Evolutionary conservation across 2,113 vertebrate genomes (phyloP).

Genomic region (Gobius niger): DNA sequence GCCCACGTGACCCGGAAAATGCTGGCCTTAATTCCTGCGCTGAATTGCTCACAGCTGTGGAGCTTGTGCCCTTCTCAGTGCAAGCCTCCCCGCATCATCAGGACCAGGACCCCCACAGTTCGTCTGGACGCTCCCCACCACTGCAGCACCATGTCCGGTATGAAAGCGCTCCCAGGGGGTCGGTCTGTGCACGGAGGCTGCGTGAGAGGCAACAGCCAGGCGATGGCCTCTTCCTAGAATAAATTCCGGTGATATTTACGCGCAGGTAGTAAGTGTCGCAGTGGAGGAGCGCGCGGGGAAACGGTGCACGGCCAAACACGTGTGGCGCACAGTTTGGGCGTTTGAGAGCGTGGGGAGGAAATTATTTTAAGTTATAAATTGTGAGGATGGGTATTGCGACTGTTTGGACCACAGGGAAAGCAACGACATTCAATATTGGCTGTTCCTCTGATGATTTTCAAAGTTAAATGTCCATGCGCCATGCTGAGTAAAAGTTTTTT

Average conservation of each 20-base stretch:
- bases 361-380: not conserved
- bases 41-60: constrained; percentile 59
- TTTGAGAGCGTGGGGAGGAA: not conserved
- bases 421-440: accelerated
- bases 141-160: constrained; percentile 64
- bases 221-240: not conserved
- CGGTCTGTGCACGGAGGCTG: constrained; percentile 7
- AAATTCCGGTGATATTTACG: constrained; percentile 8
- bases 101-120: constrained; percentile 24
- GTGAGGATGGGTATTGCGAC: constrained; percentile 16
- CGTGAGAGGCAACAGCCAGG: constrained; percentile 15
- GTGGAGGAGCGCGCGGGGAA: not conserved
- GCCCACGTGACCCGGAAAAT: constrained; percentile 74
- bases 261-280: not conserved
- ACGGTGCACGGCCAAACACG: not conserved
- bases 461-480: not conserved
- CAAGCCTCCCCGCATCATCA: constrained; percentile 17
- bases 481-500: not conserved
- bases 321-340: not conserved
- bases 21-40: constrained; percentile 63
- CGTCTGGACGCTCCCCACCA: constrained; percentile 31
- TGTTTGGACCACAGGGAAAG: constrained; percentile 39
- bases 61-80: constrained; percentile 51
- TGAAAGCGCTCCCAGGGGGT: constrained; percentile 16
- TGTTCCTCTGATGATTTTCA: constrained; percentile 40